These are phyloP conservation scores for Drosophila nebulosa DNA, from an alignment of 1,140 invertebrate species.

Conservation along the genomic window DNA sequence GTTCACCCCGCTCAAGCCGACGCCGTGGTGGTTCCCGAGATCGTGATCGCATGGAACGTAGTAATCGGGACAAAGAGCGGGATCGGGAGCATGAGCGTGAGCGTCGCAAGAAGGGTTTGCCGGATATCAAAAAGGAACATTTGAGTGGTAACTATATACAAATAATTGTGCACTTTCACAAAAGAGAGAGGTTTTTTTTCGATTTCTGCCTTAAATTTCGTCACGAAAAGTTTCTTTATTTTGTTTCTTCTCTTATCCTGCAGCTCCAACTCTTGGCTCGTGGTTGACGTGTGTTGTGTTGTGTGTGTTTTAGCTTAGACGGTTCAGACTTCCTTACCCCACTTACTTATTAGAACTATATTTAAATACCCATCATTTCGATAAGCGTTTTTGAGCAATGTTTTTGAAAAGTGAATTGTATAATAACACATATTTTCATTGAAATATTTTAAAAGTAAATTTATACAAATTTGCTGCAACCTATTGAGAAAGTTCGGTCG, in stretches of 20 bases:
- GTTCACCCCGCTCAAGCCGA: constrained; percentile 78
- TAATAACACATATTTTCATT: not conserved
- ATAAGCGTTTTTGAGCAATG: constrained; percentile 65
- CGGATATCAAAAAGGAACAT: constrained; percentile 92
- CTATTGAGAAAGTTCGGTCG: not conserved
- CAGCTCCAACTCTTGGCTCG: constrained; percentile 58
- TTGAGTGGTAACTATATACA: constrained; percentile 85
- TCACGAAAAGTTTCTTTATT: constrained; percentile 6
- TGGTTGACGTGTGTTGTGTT: constrained; percentile 64
- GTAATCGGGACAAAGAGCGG: constrained; percentile 87
- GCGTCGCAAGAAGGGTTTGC: constrained; percentile 92
- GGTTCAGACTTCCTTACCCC: constrained; percentile 24
- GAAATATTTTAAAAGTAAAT: not conserved
- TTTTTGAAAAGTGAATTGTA: constrained; percentile 21
- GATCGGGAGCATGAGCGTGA: constrained; percentile 90
- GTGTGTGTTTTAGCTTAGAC: constrained; percentile 47
- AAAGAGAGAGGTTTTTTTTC: not conserved
- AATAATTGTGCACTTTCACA: not conserved
- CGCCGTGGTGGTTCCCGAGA: constrained; percentile 82
- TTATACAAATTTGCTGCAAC: not conserved
- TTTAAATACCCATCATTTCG: not conserved
- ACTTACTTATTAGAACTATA: constrained; percentile 17
- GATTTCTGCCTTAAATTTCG: constrained; percentile 22
- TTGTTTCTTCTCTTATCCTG: constrained; percentile 33
- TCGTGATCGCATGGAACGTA: constrained; percentile 83